A percentile compares a stretch with the other conserved stretches of the same genome.
Conservation (phyloP, 2,797 vertebrate species). For the Diceros bicornis region DNA sequence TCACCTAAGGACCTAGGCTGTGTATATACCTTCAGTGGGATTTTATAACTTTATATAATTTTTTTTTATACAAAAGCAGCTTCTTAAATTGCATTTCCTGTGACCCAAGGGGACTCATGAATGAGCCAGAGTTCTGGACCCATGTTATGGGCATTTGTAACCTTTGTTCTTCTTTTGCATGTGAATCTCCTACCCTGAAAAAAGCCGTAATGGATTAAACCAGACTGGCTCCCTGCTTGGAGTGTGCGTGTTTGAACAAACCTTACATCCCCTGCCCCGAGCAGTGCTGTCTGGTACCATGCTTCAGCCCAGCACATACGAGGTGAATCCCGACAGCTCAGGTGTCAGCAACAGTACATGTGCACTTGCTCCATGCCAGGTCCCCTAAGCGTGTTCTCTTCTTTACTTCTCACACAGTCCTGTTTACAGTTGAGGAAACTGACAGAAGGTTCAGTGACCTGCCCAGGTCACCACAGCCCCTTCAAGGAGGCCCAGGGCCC, state of each 20-base stretch:
- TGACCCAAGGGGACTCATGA: conserved; percentile 78
- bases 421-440: not conserved
- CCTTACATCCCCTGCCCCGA: not conserved
- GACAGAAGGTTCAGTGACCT: not conserved
- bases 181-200: conserved; percentile 75
- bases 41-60: conserved; percentile 64
- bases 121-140: conserved; percentile 77
- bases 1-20: not conserved
- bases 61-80: conserved; percentile 67
- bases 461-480: not conserved
- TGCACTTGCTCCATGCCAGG: fast-evolving
- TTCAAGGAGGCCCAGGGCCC: not conserved
- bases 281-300: fast-evolving
- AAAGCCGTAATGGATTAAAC: conserved; percentile 85
- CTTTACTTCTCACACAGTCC: not conserved
- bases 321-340: fast-evolving
- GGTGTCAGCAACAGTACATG: fast-evolving
- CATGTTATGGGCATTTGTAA: conserved; percentile 75
- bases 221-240: not conserved
- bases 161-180: conserved; percentile 84
- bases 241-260: not conserved
- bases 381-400: not conserved
- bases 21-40: conserved; percentile 26
- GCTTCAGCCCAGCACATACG: fast-evolving
- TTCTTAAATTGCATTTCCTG: conserved; percentile 77